Evolutionary conservation across 2,113 vertebrate species (phyloP).

Genomic region (Theristicus caerulescens): DNA sequence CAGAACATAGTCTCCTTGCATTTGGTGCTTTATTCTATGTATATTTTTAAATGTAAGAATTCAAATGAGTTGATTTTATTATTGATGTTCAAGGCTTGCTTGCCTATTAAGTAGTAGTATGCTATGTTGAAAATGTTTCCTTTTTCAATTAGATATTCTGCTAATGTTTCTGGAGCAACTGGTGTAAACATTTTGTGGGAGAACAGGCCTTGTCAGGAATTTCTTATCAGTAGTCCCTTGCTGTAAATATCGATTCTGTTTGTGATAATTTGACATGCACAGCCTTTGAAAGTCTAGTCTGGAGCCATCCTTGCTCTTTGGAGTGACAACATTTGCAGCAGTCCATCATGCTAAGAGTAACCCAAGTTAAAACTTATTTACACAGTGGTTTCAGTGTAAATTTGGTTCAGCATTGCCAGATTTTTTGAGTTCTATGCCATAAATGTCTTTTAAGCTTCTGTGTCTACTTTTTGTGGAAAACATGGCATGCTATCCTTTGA

Average conservation of each 20-base stretch:
- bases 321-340: not conserved
- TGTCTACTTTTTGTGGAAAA: not conserved
- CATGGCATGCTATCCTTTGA: not conserved
- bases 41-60: not conserved
- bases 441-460: not conserved
- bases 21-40: not conserved
- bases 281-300: conserved; percentile 8
- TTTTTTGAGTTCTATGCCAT: not conserved
- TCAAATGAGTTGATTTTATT: not conserved
- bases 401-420: not conserved
- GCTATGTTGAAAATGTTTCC: not conserved
- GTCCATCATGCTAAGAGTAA: not conserved
- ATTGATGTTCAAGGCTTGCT: not conserved
- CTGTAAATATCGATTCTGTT: conserved; percentile 38
- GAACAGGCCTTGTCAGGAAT: conserved; percentile 20
- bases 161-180: not conserved
- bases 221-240: conserved; percentile 39
- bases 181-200: not conserved
- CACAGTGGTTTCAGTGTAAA: not conserved
- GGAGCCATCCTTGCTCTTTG: not conserved
- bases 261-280: conserved; percentile 5
- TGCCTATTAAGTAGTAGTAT: not conserved
- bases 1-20: not conserved
- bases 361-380: not conserved
- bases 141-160: not conserved